These are phyloP conservation scores for Cacoxenus indagator DNA, from an alignment of 2,888 invertebrate genomes.

Conservation along the genomic window DNA sequence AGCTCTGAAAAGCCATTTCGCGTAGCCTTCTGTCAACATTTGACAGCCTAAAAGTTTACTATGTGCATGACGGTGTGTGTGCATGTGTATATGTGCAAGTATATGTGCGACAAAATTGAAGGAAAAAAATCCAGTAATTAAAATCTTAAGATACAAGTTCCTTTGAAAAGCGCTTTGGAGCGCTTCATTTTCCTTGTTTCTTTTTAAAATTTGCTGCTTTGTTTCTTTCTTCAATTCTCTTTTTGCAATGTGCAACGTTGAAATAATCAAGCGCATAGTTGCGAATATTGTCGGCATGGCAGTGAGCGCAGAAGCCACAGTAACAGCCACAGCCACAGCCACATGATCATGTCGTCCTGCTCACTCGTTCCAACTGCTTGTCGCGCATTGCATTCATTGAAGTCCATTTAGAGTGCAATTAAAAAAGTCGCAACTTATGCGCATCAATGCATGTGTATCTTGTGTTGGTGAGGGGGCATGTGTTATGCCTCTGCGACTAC, in stretches of 20 bases:
- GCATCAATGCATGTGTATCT: slow-evolving; percentile 27
- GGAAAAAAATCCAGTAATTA: slow-evolving; percentile 15
- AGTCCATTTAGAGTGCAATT: slow-evolving; percentile 66
- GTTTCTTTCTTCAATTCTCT: neutral
- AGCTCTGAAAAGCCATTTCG: neutral
- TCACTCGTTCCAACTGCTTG: neutral
- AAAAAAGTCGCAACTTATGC: slow-evolving; percentile 63
- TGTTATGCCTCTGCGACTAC: neutral
- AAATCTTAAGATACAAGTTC: slow-evolving; percentile 15
- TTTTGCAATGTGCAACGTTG: neutral
- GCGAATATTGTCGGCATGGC: slow-evolving; percentile 15
- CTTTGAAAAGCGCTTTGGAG: slow-evolving; percentile 12
- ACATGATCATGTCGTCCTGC: neutral
- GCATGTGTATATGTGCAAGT: neutral
- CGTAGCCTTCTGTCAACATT: too few relatives aligned
- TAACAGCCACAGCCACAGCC: neutral
- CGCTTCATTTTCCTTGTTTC: neutral
- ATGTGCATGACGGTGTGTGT: neutral
- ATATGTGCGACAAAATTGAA: neutral
- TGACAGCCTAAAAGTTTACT: neutral
- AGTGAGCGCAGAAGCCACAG: neutral
- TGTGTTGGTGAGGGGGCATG: neutral
- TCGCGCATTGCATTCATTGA: slow-evolving; percentile 54
- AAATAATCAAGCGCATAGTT: slow-evolving; percentile 3
- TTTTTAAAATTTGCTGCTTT: neutral